These are phyloP conservation scores for Eulemur rubriventer DNA, from an alignment of 2,797 vertebrate genomes.

Conservation along the genomic window DNA sequence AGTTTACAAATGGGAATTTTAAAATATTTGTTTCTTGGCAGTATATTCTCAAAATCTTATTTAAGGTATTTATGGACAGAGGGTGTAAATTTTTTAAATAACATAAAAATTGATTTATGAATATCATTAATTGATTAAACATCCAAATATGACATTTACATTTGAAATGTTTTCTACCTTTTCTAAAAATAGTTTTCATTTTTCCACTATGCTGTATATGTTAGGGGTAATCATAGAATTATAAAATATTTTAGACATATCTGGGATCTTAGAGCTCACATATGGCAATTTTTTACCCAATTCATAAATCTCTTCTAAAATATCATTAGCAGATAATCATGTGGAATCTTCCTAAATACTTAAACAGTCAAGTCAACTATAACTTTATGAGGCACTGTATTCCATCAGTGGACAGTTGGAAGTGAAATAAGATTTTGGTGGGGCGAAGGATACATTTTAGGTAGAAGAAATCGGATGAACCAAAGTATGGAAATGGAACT, in stretches of 20 bases:
- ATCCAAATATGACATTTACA: neutral
- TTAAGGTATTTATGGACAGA: neutral
- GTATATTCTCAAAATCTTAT: neutral
- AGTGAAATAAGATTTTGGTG: neutral
- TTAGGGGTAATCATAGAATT: neutral
- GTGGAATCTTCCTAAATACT: neutral
- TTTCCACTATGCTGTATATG: neutral
- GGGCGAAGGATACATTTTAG: neutral
- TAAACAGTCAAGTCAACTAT: neutral
- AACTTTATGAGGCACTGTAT: neutral
- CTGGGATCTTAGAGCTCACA: neutral
- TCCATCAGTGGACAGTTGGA: neutral
- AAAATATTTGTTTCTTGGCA: neutral
- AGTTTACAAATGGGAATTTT: neutral
- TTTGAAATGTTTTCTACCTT: neutral
- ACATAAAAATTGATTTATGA: neutral
- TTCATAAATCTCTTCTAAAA: neutral
- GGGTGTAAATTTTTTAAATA: neutral
- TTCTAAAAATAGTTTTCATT: neutral
- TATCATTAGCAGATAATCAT: neutral
- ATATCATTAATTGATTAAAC: neutral
- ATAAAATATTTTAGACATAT: neutral
- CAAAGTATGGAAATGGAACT: neutral
- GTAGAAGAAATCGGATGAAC: neutral
- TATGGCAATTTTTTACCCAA: neutral